Percentiles rank a stretch among this genome's conserved stretches.
These are phyloP conservation scores for Chunga burmeisteri DNA, from an alignment of 2,113 vertebrate genomes.

Conservation along the genomic window DNA sequence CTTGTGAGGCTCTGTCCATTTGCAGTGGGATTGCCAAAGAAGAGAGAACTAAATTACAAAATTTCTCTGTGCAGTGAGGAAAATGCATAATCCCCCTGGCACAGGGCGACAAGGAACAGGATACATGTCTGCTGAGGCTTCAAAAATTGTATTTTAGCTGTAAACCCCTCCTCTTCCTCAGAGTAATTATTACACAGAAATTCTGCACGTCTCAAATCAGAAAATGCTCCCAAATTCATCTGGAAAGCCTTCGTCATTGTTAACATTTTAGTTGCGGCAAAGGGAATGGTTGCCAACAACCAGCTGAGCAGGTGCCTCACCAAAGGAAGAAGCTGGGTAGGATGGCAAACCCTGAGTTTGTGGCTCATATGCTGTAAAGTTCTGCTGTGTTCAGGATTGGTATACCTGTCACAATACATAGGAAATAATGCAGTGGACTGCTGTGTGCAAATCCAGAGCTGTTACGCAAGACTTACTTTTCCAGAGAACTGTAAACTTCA, in stretches of 20 bases:
- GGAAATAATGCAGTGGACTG: background rate
- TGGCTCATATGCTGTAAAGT: background rate
- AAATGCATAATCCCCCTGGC: background rate
- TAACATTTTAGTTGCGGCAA: background rate
- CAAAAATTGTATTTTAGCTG: background rate
- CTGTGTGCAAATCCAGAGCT: background rate
- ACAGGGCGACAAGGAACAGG: background rate
- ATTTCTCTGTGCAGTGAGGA: background rate
- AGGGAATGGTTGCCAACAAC: background rate
- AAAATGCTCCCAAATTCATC: background rate
- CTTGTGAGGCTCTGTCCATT: background rate
- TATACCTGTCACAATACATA: background rate
- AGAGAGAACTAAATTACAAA: background rate
- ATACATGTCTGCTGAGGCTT: background rate
- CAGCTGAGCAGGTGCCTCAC: background rate
- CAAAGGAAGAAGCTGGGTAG: background rate
- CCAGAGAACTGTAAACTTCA: constrained; percentile 16
- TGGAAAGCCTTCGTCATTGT: background rate
- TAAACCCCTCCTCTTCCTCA: background rate
- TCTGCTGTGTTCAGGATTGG: background rate
- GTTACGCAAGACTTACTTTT: background rate
- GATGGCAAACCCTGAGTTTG: background rate
- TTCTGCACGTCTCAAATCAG: background rate
- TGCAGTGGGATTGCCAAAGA: background rate
- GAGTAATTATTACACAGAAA: background rate